Base-by-base conservation (phyloP, 2,113 vertebrate genomes). In the Rhinogobius similis region DNA sequence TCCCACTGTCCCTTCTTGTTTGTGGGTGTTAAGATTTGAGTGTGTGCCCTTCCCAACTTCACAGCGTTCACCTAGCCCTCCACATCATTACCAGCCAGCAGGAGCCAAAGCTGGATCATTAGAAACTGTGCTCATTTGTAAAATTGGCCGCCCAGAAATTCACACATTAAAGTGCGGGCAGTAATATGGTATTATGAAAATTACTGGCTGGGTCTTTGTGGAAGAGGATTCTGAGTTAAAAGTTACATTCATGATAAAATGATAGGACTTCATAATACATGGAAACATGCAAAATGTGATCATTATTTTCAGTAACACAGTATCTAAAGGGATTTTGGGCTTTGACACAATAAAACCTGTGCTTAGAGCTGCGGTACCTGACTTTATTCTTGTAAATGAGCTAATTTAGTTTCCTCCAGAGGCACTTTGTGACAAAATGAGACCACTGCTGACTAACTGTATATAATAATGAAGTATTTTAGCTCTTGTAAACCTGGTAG, bases 71-170 rank as follows among this genome's bases (percentile, higher is more conserved):
- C 76, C 72, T 78, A 65, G 72, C 78, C 76, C 66, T 58, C 56
- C 75, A 81, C 84, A 86, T 92, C 88, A 84, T 88, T 85, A 83
- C 62, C 86, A 84, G 77, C 55, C 86, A 87, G 82, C 83, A 73
- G 87, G 86, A 75, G 84, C 76, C 82, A 81, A 82, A 83, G 72
- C 70, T 72, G 66, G 81, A 87, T 90, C 87, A 77, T 91, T 92
- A 91, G 76, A 76, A 77, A 70, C 74, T 69, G 52, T 62, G 77
- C 86, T 87, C 82, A 85, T 86, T 85, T 83, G 58, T 77, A 65
- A 89, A 89, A 87, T 82, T 82, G 86, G 73, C 82, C 71, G 72
- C 53, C 69, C 69, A 64, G 78, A 72, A 70, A 78, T 81, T 77
- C 71, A 83, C 79, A 86, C 79, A 65, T 73, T 70, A 75, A 86